Percentiles rank a stretch among this genome's conserved stretches.
Conservation (phyloP, 2,113 vertebrate species). For the Chionodraco myersi region DNA sequence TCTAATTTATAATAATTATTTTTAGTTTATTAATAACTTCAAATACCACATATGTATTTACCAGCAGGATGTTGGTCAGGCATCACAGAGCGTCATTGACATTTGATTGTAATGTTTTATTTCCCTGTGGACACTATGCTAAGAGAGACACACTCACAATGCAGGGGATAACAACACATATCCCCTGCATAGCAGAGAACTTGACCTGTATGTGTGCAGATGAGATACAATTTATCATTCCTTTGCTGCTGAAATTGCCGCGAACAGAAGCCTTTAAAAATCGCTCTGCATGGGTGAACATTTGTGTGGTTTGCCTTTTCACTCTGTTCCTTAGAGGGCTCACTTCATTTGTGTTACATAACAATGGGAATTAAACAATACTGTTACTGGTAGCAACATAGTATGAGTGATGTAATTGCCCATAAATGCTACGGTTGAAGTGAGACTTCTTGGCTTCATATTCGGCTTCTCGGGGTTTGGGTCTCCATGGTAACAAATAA, state of each 20-base stretch:
- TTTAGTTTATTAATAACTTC: conserved; percentile 7
- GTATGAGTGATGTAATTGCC: conserved; percentile 73
- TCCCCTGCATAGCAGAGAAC: not conserved
- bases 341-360: conserved; percentile 62
- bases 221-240: conserved; percentile 7
- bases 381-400: conserved; percentile 56
- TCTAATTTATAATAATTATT: not conserved
- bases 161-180: not conserved
- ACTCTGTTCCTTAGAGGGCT: conserved; percentile 22
- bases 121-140: conserved; percentile 17
- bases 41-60: conserved; percentile 3
- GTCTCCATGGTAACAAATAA: conserved; percentile 80
- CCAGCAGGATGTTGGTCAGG: conserved; percentile 33
- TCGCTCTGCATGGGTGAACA: not conserved
- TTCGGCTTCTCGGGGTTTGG: conserved; percentile 69
- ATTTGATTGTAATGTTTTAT: conserved; percentile 44
- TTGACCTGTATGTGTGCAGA: conserved; percentile 1
- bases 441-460: conserved; percentile 65
- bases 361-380: conserved; percentile 66
- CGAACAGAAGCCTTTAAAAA: not conserved
- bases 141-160: too few relatives aligned
- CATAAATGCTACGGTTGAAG: conserved; percentile 61
- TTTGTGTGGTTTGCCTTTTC: conserved; percentile 9
- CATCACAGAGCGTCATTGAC: conserved; percentile 47
- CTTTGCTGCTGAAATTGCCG: not conserved